Conservation (phyloP, 2,113 vertebrate species). For the pig (Sus scrofa) region DNA sequence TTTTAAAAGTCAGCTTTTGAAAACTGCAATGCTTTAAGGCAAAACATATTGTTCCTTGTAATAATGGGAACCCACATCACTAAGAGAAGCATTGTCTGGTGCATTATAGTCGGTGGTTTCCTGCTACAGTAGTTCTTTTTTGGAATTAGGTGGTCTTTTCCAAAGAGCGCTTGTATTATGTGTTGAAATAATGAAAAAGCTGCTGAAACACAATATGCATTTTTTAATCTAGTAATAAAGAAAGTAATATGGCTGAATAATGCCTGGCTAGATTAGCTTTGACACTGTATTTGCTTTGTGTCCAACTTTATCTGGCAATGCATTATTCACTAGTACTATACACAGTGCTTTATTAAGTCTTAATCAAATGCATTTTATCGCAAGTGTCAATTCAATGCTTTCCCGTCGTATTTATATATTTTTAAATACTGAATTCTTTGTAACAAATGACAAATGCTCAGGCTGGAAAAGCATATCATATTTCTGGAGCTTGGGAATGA, state of each 20-base stretch:
- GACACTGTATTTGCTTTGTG: constrained; percentile 96
- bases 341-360: constrained; percentile 92
- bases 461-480: constrained; percentile 76
- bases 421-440: constrained; percentile 85
- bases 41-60: constrained; percentile 18
- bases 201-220: constrained; percentile 82
- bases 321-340: constrained; percentile 95
- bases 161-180: constrained; percentile 71
- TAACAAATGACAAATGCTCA: constrained; percentile 78
- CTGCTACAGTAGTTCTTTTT: constrained; percentile 30
- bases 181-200: constrained; percentile 77
- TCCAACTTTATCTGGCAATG: constrained; percentile 92
- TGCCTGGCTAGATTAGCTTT: constrained; percentile 93
- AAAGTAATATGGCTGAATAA: constrained; percentile 93
- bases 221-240: constrained; percentile 91
- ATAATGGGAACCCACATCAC: background rate
- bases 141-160: constrained; percentile 76
- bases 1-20: constrained; percentile 48
- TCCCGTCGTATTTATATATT: constrained; percentile 84
- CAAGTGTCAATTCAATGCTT: constrained; percentile 87
- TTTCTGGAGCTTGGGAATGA: constrained; percentile 72
- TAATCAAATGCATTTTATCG: constrained; percentile 90
- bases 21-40: constrained; percentile 21
- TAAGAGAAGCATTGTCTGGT: constrained; percentile 10
- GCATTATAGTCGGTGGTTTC: constrained; percentile 53